phyloP scores from a whole-genome alignment of 2,113 vertebrate species.

The Charadrius vociferus region DNA sequence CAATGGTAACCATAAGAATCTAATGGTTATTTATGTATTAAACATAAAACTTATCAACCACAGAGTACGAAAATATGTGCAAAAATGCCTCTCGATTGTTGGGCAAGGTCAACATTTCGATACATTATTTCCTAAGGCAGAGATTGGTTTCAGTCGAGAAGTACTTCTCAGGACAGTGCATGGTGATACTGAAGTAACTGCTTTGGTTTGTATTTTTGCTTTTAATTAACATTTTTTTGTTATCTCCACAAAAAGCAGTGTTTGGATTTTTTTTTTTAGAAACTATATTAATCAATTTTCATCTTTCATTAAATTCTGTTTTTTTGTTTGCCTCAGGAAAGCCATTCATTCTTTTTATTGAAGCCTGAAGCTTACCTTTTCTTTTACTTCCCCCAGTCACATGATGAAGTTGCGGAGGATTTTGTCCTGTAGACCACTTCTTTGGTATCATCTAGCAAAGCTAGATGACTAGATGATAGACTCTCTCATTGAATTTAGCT shows the following conservation, averaged over 20 bases:
- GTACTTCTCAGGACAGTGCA: neutral
- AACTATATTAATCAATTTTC: neutral
- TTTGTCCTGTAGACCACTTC: neutral
- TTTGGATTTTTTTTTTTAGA: neutral
- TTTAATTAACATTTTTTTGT: neutral
- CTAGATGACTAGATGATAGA: too few species aligned
- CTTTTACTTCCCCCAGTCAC: neutral
- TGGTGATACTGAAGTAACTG: constrained; percentile 5
- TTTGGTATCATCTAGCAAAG: neutral
- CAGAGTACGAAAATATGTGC: neutral
- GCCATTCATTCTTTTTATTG: neutral
- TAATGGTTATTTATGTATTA: neutral
- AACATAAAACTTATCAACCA: neutral
- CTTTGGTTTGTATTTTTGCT: constrained; percentile 1
- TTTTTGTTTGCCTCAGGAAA: neutral
- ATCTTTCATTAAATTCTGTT: neutral
- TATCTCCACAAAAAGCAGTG: neutral
- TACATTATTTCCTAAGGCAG: constrained; percentile 1
- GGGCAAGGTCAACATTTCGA: neutral
- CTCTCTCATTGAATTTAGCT: neutral
- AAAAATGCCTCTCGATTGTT: neutral
- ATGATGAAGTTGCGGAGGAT: neutral
- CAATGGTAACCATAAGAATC: neutral
- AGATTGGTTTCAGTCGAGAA: constrained; percentile 14
- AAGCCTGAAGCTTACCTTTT: neutral